A percentile compares a stretch with the other conserved stretches of the same genome.
Conservation (phyloP, 2,113 vertebrate genomes). For the Ageneiosus marmoratus region DNA sequence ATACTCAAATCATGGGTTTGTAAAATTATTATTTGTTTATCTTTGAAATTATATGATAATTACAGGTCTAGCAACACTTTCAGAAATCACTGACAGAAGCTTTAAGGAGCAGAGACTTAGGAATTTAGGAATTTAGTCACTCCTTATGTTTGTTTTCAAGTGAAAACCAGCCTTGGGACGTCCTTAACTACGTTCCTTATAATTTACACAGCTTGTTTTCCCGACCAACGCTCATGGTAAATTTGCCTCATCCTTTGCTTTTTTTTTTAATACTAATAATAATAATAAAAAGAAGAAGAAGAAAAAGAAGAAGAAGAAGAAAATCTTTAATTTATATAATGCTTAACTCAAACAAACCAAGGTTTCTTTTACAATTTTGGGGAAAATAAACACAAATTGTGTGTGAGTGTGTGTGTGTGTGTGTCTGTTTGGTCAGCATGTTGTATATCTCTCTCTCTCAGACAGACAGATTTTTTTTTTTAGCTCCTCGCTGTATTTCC, state of each 20-base stretch:
- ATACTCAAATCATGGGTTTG: neutral
- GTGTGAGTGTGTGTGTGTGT: neutral
- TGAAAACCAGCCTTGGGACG: neutral
- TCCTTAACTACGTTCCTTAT: neutral
- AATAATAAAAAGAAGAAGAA: neutral
- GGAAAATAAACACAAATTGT: neutral
- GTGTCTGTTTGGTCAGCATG: neutral
- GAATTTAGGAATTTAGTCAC: neutral
- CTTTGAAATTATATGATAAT: neutral
- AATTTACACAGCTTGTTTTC: neutral
- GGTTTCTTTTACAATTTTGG: neutral
- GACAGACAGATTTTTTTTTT: neutral
- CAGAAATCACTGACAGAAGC: neutral
- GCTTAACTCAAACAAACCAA: neutral
- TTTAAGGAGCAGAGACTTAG: neutral
- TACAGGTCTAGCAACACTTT: neutral
- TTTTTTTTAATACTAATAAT: no score
- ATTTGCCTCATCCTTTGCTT: no score
- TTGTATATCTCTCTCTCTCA: neutral
- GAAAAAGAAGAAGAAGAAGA: neutral
- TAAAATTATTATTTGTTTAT: neutral
- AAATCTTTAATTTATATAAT: neutral
- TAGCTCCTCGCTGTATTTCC: neutral
- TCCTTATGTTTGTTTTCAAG: neutral
- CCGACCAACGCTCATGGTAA: neutral